Conservation (phyloP, 37 sponge, comb jelly and placozoan genomes). For the Theonella swinhoei region DNA sequence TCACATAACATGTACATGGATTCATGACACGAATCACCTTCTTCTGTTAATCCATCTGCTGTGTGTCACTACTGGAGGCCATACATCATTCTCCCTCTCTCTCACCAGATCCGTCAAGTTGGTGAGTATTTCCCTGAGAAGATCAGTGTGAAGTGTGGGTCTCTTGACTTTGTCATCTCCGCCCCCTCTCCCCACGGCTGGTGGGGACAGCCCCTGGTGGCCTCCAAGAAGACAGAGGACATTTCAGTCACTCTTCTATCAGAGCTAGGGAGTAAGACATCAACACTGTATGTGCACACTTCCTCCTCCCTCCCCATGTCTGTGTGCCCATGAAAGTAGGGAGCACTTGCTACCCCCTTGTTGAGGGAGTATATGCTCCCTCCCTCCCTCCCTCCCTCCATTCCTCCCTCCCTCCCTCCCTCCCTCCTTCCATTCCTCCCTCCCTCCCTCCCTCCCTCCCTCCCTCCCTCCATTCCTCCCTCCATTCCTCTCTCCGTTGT, state of each 20-base stretch:
- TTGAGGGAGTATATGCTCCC: slow-evolving; percentile 1
- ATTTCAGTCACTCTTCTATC: slow-evolving; percentile 19
- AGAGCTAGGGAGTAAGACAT: slow-evolving; percentile 24
- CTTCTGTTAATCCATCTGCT: no score
- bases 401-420: no score
- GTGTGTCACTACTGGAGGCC: no score
- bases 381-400: no score
- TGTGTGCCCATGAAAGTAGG: not conserved
- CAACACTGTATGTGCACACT: no score
- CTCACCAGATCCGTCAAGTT: not conserved
- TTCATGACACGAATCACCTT: no score
- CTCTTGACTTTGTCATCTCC: slow-evolving; percentile 48
- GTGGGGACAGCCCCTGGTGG: slow-evolving; percentile 11
- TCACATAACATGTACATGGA: no score
- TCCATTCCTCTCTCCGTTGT: not conserved
- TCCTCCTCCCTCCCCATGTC: not conserved
- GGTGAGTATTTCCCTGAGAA: slow-evolving; percentile 40
- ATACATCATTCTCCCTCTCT: no score
- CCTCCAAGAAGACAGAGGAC: slow-evolving; percentile 3
- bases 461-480: not conserved
- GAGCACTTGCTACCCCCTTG: not conserved
- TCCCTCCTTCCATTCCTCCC: no score
- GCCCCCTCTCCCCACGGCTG: not conserved
- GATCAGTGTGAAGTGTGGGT: slow-evolving; percentile 48
- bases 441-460: no score